Evolutionary conservation across 2,888 invertebrate genomes (phyloP), one percentile per base, ranked within the genome.

Genomic region (Tetragonisca angustula): DNA sequence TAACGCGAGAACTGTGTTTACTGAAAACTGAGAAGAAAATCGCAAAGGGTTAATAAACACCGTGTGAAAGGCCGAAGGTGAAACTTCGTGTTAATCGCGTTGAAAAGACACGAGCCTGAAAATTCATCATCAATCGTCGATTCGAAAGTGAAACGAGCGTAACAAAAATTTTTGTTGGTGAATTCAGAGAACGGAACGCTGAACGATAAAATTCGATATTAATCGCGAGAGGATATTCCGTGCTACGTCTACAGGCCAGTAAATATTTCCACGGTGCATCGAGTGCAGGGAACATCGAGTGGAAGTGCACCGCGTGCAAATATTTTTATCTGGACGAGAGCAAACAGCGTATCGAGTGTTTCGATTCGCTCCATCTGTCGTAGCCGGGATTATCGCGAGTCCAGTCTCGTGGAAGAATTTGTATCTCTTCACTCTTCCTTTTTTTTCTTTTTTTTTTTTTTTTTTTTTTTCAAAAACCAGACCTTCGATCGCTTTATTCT

Each of bases 321-420:
- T 84, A 73, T 83, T 79, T 86, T 86, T 86, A 86, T 86, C 83
- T 86, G 70, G 76, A 83, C 77, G 72, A 70, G 79, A 61, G 83
- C 80, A 83, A 86, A 83, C 86, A 86, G 49, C 32, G 70, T 27
- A 72, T 65, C 54, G 72, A 21, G 70, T 64, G 72, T 79, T 81
- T 56, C 62, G 76, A 77, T 83, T 77, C 80, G 43, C 83, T 80
- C 83, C 80, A 86, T 86, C 80, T 86, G 86, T 72, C 76, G 71
- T 73, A 69, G 67, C 21, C 52, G 56, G 62, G 65, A 82, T 82
- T 81, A 81, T 79, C 67, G 36, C 21, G 11, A 43, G 56, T 56
- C n/a, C 56, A 56, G n/a, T 56, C n/a, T 56, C 56, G 56, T 21
- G n/a, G 56, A 56, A 56, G n/a, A 56, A 56, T 56, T 56, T 56